Evolutionary conservation across 2,113 vertebrate genomes (phyloP).

Genomic region (Daubentonia madagascariensis): DNA sequence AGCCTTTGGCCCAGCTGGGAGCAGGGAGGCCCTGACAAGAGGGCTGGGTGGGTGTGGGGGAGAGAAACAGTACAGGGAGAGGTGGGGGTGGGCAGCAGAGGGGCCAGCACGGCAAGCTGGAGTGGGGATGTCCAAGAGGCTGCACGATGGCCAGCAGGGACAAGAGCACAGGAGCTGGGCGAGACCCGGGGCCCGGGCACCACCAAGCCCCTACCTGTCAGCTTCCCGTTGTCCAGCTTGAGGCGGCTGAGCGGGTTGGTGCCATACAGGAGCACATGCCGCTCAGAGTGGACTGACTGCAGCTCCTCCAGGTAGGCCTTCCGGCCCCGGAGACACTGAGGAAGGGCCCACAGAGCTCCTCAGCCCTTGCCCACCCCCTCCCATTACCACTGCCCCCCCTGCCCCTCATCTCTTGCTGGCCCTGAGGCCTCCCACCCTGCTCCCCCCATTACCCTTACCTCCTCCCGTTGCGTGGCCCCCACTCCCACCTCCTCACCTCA

Average conservation of each 20-base stretch:
- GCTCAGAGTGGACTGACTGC: conserved; percentile 90
- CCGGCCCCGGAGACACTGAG: conserved; percentile 89
- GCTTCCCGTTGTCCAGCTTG: conserved; percentile 91
- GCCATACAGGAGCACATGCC: conserved; percentile 90
- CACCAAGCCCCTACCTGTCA: conserved; percentile 83
- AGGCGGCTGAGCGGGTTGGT: conserved; percentile 92
- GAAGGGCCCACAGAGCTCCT: neutral
- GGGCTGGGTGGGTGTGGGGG: neutral
- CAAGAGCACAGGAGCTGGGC: neutral
- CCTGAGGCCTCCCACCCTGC: neutral
- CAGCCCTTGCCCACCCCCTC: neutral
- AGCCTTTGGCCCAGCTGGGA: neutral
- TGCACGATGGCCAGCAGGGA: neutral
- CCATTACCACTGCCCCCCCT: fast-evolving
- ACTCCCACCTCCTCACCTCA: conserved; percentile 82
- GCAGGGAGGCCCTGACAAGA: neutral
- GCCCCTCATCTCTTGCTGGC: neutral
- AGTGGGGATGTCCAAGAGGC: fast-evolving
- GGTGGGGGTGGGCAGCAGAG: neutral
- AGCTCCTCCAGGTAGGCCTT: conserved; percentile 93
- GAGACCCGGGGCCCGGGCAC: fast-evolving
- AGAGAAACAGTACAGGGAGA: neutral
- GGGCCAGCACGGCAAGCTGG: neutral
- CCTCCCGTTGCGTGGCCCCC: fast-evolving
- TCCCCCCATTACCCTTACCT: neutral